A percentile compares a stretch with the other conserved stretches of the same genome.
Conservation (phyloP, 2,113 vertebrate species). For the Acinonyx jubatus region DNA sequence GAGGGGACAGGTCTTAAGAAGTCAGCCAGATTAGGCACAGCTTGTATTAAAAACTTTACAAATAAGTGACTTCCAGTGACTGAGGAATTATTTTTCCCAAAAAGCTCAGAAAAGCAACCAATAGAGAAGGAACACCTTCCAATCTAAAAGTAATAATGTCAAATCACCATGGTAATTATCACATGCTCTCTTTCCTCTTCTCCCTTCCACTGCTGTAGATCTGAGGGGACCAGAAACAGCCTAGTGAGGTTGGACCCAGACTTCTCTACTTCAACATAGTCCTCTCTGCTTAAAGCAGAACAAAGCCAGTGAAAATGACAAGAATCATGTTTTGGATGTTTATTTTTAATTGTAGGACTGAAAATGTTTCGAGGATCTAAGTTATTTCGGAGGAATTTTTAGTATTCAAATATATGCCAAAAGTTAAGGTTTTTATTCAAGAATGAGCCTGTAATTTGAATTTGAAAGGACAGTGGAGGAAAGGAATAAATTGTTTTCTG, state of each 20-base stretch:
- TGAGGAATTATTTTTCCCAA: background rate
- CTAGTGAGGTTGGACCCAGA: background rate
- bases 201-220: background rate
- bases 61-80: background rate
- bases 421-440: background rate
- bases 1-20: background rate
- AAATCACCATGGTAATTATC: background rate
- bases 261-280: rapidly evolving
- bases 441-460: background rate
- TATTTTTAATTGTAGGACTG: background rate
- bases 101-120: background rate
- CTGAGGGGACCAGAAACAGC: background rate
- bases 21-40: background rate
- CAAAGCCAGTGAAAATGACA: too few species aligned
- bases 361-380: background rate
- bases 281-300: background rate
- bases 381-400: background rate
- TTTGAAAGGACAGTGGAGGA: background rate
- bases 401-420: background rate
- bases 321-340: background rate
- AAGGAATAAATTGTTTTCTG: background rate
- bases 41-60: background rate
- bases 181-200: rapidly evolving
- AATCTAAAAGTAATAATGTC: background rate
- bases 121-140: background rate